Base-by-base conservation (phyloP, 1,140 invertebrate genomes). In the Aphaenogaster floridana region DNA sequence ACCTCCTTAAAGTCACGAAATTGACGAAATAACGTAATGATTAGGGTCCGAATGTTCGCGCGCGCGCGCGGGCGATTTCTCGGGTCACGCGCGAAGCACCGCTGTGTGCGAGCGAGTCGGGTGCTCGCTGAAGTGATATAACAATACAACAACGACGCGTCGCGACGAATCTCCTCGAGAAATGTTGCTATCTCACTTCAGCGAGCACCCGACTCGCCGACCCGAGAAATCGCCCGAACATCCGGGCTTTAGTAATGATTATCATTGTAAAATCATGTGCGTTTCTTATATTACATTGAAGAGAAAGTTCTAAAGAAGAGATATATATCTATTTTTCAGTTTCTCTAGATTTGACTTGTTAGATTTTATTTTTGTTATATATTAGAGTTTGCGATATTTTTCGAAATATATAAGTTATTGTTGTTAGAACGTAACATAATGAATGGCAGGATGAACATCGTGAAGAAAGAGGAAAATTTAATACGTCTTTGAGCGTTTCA, bases 401-500 rank as follows among this genome's bases (percentile, higher is more conserved):
- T 63, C 9, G 39, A 45, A 28, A 28, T 28, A 28, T 1, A 59
- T 11, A 63, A 39, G 11, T 76, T 13, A 57, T 57, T 39, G 4
- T 63, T 28, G 2, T 39, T 45, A 0, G 28, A 50, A 48, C 1
- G 3, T 50, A 61, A 39, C 0, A 1, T 59, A 48, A 83, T 39
- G 4, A 66, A 66, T 48, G 21, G 5, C 39, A n/a, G 34, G 17
- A 42, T 64, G 13, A 3, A 61, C 28, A 17, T 57, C 28, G 15
- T 11, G 9, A 48, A 48, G 34, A 36, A 21, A 15, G 42, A 42
- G 4, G 1, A 11, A 66, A n/a, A 74, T 61, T 59, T 59, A 39
- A 74, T 17, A 61, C 2, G 68, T 48, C 68, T 84, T 84, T 76
- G 69, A 84, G 34, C n/a, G 42, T 61, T 74, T 61, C 15, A 39